Evolutionary conservation across 1,140 invertebrate genomes (phyloP), one percentile per base, ranked within the genome.

Genomic region (Antheraea mylitta): DNA sequence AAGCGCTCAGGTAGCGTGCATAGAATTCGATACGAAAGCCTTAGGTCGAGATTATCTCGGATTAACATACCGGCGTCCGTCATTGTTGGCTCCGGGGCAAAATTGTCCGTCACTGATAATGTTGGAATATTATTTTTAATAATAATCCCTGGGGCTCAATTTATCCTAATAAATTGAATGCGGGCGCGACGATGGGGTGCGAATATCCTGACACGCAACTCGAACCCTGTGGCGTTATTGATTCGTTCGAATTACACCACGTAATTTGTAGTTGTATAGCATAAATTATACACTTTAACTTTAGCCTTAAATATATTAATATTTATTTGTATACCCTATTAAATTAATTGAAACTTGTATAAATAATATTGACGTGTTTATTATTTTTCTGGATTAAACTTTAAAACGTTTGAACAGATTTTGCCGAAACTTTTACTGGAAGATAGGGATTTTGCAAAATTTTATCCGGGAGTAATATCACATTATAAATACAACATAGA

Each of bases 151-250:
- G 77, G 79, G 72, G 62, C 67, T 76, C 76, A 83, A 87, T 86
- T 89, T 81, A 86, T 74, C 59, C 79, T 80, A 88, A 88, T 90
- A 87, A 88, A 89, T 82, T 67, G 58, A 75, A 90, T 89, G 87
- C 86, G 85, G 86, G 45, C 45, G 10, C 45, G 16, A 53, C 16
- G 45, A 53, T 53, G 45, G 45, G 45, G 86, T 72, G 71, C 71
- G 74, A 74, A 66, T 67, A 65, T 58, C 69, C 65, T 75, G 64
- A 38, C 38, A 42, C 68, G 76, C 68, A 72, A 72, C 64, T 64
- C 69, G 75, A 74, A 70, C 45, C 71, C 71, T 73, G 74, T 72
- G 72, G 76, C 68, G 75, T 42, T 42, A 42, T 42, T 8, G 38
- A 42, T 73, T 66, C 45, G 62, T 68, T 71, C 69, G 71, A 67